Evolutionary conservation across 2,888 invertebrate genomes (phyloP), one percentile per base, ranked within the genome.

Genomic region (Cerastis leucographa): DNA sequence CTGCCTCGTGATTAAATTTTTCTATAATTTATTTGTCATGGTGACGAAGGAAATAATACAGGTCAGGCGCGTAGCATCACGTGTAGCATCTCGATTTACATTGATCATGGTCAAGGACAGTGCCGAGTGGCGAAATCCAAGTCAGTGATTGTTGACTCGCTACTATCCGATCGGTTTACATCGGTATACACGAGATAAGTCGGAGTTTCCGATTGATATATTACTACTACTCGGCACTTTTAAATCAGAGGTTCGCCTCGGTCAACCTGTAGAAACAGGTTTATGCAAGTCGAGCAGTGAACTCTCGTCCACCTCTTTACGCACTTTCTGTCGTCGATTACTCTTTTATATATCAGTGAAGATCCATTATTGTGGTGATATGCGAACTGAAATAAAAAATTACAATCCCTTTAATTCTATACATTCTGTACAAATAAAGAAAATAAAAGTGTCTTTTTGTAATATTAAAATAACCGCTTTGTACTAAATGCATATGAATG

Each of bases 1-100:
- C 35, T 14, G 49, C 42, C 76, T 49, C n/a, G 74, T 76, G 74
- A 76, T 59, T 59, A 2, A 42, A 59, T 74, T 74, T 29, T 74
- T 65, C 56, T 2, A 49, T 25, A 65, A 29, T 51, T 59, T 25
- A 73, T 56, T 68, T 64, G 25, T 56, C 22, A 46, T 44, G 51
- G 44, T 17, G 56, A 65, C 46, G n/a, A 46, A 22, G 11, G 46
- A 74, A 59, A 44, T 68, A 68, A 56, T 17, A n/a, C n/a, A 56
- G 44, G 68, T 68, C 68, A 56, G 6, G 12, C 22, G 66, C 42
- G 7, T 19, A 25, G 1, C 46, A 56, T 29, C 65, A 65, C 65
- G 74, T 59, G 74, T 35, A n/a, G n/a, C n/a, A n/a, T n/a, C 3
- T n/a, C n/a, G 54, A n/a, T 54, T n/a, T 54, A n/a, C n/a, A 54